A percentile compares a stretch with the other conserved stretches of the same genome.
These are phyloP conservation scores for Acinonyx jubatus DNA, from an alignment of 2,113 vertebrate species.

Conservation along the genomic window DNA sequence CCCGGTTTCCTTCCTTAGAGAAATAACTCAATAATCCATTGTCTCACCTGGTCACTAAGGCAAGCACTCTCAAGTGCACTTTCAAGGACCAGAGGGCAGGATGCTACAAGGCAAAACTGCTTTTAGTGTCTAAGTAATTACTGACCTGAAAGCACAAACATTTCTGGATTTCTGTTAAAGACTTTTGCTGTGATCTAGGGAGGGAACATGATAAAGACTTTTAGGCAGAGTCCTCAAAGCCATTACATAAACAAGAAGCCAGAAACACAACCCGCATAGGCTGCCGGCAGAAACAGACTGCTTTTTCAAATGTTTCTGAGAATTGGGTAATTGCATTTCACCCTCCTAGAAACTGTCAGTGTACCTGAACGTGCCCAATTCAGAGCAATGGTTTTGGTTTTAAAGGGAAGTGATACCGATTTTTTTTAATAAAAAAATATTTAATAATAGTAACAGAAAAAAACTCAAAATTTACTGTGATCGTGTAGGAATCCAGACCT, in stretches of 20 bases:
- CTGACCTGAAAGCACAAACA: background rate
- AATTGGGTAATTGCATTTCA: background rate
- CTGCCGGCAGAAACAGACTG: background rate
- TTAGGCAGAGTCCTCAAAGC: background rate
- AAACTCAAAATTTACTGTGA: background rate
- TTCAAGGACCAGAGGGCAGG: background rate
- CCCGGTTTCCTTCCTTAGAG: background rate
- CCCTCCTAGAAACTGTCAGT: background rate
- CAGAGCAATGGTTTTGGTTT: background rate
- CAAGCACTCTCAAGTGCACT: too few species aligned
- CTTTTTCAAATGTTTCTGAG: background rate
- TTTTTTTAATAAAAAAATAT: background rate
- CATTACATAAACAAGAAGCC: rapidly evolving
- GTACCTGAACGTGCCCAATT: background rate
- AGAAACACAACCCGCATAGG: background rate
- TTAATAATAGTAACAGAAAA: background rate
- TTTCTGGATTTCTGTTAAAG: background rate
- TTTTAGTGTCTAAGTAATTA: background rate
- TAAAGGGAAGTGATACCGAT: background rate
- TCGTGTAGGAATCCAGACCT: background rate
- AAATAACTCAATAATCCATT: background rate
- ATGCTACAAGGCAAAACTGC: background rate
- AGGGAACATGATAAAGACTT: background rate
- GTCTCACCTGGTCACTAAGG: rapidly evolving
- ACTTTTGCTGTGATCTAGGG: background rate